Evolutionary conservation across 2,888 invertebrate species (phyloP), one percentile per base, ranked within the genome.

Genomic region (Oscheius onirici): DNA sequence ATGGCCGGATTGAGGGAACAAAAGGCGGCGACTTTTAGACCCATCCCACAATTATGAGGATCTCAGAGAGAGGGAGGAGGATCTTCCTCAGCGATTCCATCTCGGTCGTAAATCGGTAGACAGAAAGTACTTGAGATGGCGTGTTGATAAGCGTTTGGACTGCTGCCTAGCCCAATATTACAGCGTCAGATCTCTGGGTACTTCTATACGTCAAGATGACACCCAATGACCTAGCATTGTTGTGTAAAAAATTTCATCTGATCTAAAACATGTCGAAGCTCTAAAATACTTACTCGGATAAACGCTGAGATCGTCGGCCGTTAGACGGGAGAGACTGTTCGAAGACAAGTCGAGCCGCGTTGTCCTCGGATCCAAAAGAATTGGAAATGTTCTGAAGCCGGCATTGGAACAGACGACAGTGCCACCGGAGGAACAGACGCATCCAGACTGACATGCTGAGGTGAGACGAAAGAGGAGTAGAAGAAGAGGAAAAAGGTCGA

Each of bases 201-300:
- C 8, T 34, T 34, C 8, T 3, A 34, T 6, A 34, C 3, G 34
- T 34, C 34, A 34, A 34, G 34, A 8, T 8, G 34, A 34, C 34
- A 34, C n/a, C n/a, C n/a, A n/a, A n/a, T n/a, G n/a, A n/a, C n/a
- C n/a, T n/a, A n/a, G n/a, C n/a, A n/a, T n/a, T n/a, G n/a, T n/a
- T n/a, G n/a, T n/a, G n/a, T n/a, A n/a, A n/a, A n/a, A n/a, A n/a
- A n/a, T n/a, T n/a, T n/a, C n/a, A n/a, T n/a, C n/a, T n/a, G n/a
- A n/a, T n/a, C n/a, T n/a, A n/a, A n/a, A n/a, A n/a, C n/a, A n/a
- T n/a, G n/a, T n/a, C n/a, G n/a, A n/a, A n/a, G n/a, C n/a, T n/a
- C n/a, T n/a, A 40, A 61, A 46, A 34, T 44, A 79, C 79, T 77
- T 73, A 79, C 79, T 77, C 55, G 79, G 79, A 66, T 79, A 79